Evolutionary conservation across 2,113 vertebrate species (phyloP), one percentile per base, ranked within the genome.

Genomic region (Tetrax tetrax): DNA sequence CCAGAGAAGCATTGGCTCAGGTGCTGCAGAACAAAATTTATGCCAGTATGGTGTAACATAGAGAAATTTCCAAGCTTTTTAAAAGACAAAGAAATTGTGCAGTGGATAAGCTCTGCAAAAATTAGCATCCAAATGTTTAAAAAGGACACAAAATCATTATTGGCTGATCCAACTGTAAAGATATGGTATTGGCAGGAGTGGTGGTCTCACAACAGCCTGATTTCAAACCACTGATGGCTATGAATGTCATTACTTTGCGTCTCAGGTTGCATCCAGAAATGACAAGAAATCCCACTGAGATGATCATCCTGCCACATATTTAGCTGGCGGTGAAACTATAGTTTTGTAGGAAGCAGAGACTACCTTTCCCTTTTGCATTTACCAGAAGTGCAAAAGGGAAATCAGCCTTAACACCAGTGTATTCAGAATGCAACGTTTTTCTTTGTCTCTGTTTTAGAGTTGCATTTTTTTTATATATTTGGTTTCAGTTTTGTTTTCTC

Each of bases 381-480:
- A 43, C 27, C 24, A 41, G 41, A 85, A 59, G 51, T 31, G 28
- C 7, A 33, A 53, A 82, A 66, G 53, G 38, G 29, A 70, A 75
- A 51, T 79, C 56, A 82, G 29, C 60, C 41, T 43, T 38, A 35
- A n/a, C 22, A 71, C 18, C 56, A 43, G 6, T 20, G 20, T 57
- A 70, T 70, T 78, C 50, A 21, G 35, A 78, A 78, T 14, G 29
- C 7, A 61, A 45, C 12, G 10, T 43, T 71, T 72, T 71, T 47
- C 14, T 70, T 74, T 61, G 9, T 37, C 3, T 27, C 13, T 12
- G 12, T 51, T 82, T 77, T 60, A 50, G 31, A 69, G 59, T 80
- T 54, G 10, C 8, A 10, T 9, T 28, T 22, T 41, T 23, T 8
- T 3, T 0, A 1, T 6, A 14, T 3, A 0, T 17, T 91, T 43